A percentile compares a stretch with the other conserved stretches of the same genome.
phyloP scores from a whole-genome alignment of 2,113 vertebrate genomes.

The Mesocricetus auratus region DNA sequence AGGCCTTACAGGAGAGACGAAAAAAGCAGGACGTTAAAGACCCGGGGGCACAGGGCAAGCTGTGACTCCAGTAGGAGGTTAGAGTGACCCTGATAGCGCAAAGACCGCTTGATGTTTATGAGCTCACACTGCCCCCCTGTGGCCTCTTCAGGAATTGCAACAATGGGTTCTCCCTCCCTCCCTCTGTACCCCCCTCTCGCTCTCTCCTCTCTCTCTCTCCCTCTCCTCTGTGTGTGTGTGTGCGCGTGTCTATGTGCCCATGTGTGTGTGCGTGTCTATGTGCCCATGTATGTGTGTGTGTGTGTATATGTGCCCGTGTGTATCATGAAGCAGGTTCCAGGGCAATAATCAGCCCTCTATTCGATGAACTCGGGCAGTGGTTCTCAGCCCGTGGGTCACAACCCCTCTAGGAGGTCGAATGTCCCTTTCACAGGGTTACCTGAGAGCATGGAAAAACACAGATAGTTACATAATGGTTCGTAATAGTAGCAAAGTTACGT shows the following conservation, averaged over 20 bases:
- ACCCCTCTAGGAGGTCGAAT: neutral
- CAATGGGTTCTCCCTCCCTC: too few species aligned
- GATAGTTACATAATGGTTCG: neutral
- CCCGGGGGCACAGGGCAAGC: neutral
- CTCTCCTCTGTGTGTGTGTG: neutral
- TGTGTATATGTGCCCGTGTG: neutral
- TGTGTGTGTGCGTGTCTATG: neutral
- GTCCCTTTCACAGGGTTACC: neutral
- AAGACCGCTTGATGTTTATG: neutral
- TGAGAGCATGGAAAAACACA: neutral
- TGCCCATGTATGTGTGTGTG: neutral
- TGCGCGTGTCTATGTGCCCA: neutral
- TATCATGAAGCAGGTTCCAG: neutral
- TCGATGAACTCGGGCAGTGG: neutral
- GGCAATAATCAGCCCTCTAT: neutral
- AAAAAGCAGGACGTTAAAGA: neutral
- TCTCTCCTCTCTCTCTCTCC: too few species aligned
- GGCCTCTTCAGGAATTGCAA: neutral
- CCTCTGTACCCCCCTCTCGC: too few species aligned
- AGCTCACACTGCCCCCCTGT: neutral
- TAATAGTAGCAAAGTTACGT: neutral
- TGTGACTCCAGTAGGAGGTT: neutral
- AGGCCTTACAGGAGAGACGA: neutral
- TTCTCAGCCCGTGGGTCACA: neutral
- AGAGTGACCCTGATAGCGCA: neutral